Conservation (phyloP, 2,888 invertebrate species). For the Apantesis nais region DNA sequence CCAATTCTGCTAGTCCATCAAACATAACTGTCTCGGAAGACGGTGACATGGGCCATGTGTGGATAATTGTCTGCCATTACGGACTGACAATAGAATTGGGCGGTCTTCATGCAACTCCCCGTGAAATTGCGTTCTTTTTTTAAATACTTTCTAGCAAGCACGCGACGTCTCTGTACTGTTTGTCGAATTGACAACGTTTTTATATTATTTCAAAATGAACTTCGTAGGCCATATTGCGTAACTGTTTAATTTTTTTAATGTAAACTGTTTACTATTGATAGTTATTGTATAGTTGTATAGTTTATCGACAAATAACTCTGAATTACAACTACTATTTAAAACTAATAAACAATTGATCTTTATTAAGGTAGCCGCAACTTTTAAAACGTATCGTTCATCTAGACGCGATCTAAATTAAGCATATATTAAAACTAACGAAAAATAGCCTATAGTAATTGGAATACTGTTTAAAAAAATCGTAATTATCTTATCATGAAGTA, state of each 20-base stretch:
- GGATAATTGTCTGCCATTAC: conserved; percentile 77
- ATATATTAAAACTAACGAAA: conserved; percentile 47
- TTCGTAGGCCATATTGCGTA: neutral
- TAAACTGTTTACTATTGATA: neutral
- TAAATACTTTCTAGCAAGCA: conserved; percentile 76
- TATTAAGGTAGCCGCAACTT: conserved; percentile 34
- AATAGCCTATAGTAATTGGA: conserved; percentile 50
- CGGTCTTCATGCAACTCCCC: conserved; percentile 68
- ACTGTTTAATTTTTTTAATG: neutral
- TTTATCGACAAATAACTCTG: neutral
- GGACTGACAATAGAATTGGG: conserved; percentile 81
- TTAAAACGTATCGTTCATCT: conserved; percentile 42
- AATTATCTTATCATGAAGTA: conserved; percentile 41
- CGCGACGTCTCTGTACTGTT: conserved; percentile 29
- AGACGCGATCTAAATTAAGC: conserved; percentile 33
- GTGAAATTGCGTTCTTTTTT: conserved; percentile 81
- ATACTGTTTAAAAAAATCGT: conserved; percentile 38
- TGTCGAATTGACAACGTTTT: conserved; percentile 38
- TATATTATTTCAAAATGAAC: conserved; percentile 19
- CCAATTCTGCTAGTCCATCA: conserved; percentile 41
- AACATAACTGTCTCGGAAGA: conserved; percentile 51
- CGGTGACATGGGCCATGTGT: conserved; percentile 58
- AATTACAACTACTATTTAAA: conserved; percentile 16
- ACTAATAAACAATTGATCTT: conserved; percentile 40
- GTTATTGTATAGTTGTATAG: too few relatives aligned